A percentile compares a stretch with the other conserved stretches of the same genome.
Evolutionary conservation across 1,140 invertebrate genomes (phyloP).

Genomic region (Yoshiicerus persimilis): DNA sequence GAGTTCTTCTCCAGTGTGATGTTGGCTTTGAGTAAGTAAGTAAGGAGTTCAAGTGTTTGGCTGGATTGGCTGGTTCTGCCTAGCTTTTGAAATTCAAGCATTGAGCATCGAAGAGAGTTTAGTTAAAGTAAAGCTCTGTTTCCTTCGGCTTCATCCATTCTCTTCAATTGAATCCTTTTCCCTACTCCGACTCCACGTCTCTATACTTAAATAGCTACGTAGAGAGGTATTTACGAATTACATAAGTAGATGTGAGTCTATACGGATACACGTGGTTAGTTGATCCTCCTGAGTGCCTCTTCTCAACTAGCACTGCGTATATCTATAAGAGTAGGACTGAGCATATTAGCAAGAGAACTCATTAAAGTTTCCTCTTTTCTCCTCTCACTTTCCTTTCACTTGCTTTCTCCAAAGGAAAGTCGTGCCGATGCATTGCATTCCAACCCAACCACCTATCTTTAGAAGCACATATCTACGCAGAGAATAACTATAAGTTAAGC

Average conservation of each 20-base stretch:
- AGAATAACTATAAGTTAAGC: too few relatives aligned
- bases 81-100: not conserved
- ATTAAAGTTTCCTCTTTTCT: slow-evolving; percentile 7
- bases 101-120: not conserved
- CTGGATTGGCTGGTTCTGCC: not conserved
- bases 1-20: not conserved
- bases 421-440: not conserved
- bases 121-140: not conserved
- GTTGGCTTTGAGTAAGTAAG: not conserved
- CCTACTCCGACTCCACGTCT: not conserved
- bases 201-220: not conserved
- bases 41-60: not conserved
- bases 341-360: slow-evolving; percentile 4
- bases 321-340: not conserved
- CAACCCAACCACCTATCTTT: not conserved
- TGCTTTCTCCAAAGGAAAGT: not conserved
- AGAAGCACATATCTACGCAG: not conserved
- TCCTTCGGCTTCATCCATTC: not conserved
- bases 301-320: not conserved
- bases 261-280: not conserved
- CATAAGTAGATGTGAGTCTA: not conserved
- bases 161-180: not conserved
- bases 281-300: not conserved
- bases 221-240: not conserved
- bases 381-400: not conserved